Conservation (phyloP, 2,797 vertebrate genomes). For the Gouania willdenowi region DNA sequence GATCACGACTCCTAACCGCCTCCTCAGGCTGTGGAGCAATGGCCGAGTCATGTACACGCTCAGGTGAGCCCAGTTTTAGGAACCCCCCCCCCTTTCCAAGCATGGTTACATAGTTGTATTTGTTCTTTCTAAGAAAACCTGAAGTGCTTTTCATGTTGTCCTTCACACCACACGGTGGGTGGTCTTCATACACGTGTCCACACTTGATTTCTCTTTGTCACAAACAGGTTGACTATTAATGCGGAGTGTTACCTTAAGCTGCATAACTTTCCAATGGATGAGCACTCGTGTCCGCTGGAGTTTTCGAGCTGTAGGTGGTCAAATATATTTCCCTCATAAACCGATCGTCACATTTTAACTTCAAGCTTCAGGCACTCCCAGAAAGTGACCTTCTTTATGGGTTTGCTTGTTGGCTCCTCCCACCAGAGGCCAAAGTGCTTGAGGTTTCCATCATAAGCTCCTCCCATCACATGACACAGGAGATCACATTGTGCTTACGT, state of each 20-base stretch:
- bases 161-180: conserved; percentile 13
- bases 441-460: conserved; percentile 41
- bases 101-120: too few species aligned
- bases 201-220: conserved; percentile 52
- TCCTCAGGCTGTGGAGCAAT: conserved; percentile 90
- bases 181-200: conserved; percentile 28
- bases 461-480: too few species aligned
- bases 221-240: conserved; percentile 95
- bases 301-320: conserved; percentile 98
- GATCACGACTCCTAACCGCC: conserved; percentile 95
- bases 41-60: conserved; percentile 92
- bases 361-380: conserved; percentile 45
- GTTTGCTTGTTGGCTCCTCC: conserved; percentile 14
- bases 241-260: conserved; percentile 99
- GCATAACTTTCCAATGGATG: conserved; percentile 99
- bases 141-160: conserved; percentile 45
- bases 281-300: conserved; percentile 96
- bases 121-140: too few species aligned
- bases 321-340: conserved; percentile 42
- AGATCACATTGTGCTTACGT: too few species aligned
- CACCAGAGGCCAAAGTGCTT: conserved; percentile 56
- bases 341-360: conserved; percentile 45
- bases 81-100: too few species aligned
- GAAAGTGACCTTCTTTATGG: conserved; percentile 27
- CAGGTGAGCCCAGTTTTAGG: conserved; percentile 67